Evolutionary conservation across 2,888 invertebrate species (phyloP), one percentile per base, ranked within the genome.

Genomic region (Linyphia triangularis): DNA sequence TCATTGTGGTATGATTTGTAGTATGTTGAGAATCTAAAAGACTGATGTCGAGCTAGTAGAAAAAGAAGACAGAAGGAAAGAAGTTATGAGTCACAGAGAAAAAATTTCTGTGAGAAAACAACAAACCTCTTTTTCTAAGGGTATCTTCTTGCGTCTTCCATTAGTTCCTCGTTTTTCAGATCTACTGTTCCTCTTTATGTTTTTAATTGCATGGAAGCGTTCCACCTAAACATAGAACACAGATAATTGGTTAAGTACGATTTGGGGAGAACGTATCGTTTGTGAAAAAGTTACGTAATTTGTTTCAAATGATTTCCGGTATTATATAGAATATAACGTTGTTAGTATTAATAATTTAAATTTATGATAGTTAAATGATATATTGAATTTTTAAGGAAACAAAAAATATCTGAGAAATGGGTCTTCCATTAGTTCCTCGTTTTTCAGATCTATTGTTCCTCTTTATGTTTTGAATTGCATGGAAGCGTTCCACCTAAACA

Each of bases 41-140:
- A 7, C 43, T 70, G 43, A 43, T 51, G 70, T n/a, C 33, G n/a
- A 33, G 67, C 22, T 33, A 33, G n/a, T 3, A n/a, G 51, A 16
- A n/a, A n/a, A 24, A 24, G 24, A 43, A 70, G 19, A 43, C n/a
- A 43, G 28, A 16, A 43, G 16, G 16, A 43, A 70, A 10, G 16
- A 26, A 13, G 10, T 7, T 6, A 51, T 26, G 26, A 70, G 10
- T 70, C 70, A 70, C 43, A 43, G 43, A 43, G 51, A 51, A 28
- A 70, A 16, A 26, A 33, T 6, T 30, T 30, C 7, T n/a, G 43
- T 43, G 9, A 24, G n/a, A 26, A 43, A 33, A 70, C 33, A 51
- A 28, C 70, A 70, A 70, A 70, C 70, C 70, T 70, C 70, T 26
- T 70, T 70, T 70, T 26, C 26, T 37, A 19, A 10, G 24, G 5